A percentile compares a stretch with the other conserved stretches of the same genome.
Conservation (phyloP, 1,140 invertebrate genomes). For the Anastrepha obliqua region DNA sequence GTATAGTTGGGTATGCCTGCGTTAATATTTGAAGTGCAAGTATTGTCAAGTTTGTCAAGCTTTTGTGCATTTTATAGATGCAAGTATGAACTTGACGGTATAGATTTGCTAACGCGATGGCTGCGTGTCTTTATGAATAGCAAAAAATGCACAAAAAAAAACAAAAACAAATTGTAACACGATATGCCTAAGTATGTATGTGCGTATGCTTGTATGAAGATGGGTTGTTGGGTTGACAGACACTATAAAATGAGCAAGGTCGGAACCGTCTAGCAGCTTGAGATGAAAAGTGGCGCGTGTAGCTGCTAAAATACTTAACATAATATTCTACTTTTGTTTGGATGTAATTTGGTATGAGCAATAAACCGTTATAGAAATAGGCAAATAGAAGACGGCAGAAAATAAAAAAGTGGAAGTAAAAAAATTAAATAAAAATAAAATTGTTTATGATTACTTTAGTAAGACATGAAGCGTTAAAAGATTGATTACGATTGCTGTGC, state of each 20-base stretch:
- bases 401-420: neutral
- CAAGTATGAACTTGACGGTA: constrained; percentile 28
- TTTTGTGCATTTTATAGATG: neutral
- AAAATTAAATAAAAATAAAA: too few species aligned
- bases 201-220: neutral
- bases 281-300: neutral
- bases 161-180: neutral
- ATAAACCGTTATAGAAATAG: neutral
- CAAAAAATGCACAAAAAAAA: neutral
- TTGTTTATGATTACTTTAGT: too few species aligned
- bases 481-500: too few species aligned
- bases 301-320: constrained; percentile 1
- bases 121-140: constrained; percentile 44
- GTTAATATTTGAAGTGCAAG: constrained; percentile 37
- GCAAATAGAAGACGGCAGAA: neutral
- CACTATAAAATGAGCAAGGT: neutral
- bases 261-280: neutral
- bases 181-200: neutral
- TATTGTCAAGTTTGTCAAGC: constrained; percentile 25
- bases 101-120: constrained; percentile 2
- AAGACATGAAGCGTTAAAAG: too few species aligned
- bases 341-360: neutral
- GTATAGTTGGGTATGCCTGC: neutral
- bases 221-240: neutral
- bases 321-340: constrained; percentile 33